phyloP scores from a whole-genome alignment of 2,797 vertebrate species.

The Chiroxiphia lanceolata region DNA sequence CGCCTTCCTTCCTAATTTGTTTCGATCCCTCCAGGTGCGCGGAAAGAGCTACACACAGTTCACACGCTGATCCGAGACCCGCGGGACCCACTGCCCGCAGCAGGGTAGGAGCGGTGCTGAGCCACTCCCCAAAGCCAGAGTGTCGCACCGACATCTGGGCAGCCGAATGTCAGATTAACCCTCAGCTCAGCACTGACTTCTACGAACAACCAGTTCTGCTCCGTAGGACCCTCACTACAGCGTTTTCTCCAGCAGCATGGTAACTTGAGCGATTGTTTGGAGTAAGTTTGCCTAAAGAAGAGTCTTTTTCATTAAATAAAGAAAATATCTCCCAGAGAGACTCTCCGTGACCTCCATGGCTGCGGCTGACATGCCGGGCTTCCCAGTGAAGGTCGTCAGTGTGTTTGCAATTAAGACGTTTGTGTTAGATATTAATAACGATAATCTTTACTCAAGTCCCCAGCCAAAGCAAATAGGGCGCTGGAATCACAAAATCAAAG shows the following conservation, averaged over 20 bases:
- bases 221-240: not conserved
- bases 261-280: constrained; percentile 69
- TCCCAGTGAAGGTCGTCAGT: constrained; percentile 47
- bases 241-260: not conserved
- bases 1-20: not conserved
- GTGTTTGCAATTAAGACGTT: constrained; percentile 74
- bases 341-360: constrained; percentile 54
- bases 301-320: constrained; percentile 68
- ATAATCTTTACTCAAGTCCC: constrained; percentile 67
- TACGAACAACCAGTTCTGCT: not conserved
- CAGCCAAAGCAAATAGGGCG: constrained; percentile 68
- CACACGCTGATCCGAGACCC: not conserved
- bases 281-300: constrained; percentile 34
- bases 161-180: not conserved
- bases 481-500: constrained; percentile 61
- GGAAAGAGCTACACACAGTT: not conserved
- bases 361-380: constrained; percentile 42
- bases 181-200: not conserved
- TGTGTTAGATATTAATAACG: constrained; percentile 75
- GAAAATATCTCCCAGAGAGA: constrained; percentile 69
- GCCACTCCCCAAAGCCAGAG: not conserved
- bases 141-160: not conserved
- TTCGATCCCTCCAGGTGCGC: too few relatives aligned
- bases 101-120: not conserved
- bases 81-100: not conserved